Conservation (phyloP, 2,888 invertebrate species). For the Latrodectus elegans region DNA sequence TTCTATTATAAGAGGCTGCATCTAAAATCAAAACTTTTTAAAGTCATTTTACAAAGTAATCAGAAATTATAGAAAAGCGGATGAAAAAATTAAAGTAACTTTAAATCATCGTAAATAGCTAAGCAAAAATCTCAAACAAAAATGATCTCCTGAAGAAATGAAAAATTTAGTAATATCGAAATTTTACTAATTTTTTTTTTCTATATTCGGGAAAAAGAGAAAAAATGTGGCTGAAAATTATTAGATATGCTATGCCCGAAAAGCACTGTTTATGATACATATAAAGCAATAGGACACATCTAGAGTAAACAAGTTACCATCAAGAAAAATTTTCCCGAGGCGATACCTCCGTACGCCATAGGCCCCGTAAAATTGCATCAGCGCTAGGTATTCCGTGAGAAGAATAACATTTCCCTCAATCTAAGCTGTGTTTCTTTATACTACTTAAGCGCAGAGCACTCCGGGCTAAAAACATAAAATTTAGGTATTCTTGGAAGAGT, state of each 20-base stretch:
- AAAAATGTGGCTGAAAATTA: slow-evolving; percentile 38
- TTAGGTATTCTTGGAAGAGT: slow-evolving; percentile 52
- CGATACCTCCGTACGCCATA: slow-evolving; percentile 11
- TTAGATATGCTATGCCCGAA: slow-evolving; percentile 15
- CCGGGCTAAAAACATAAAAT: slow-evolving; percentile 65
- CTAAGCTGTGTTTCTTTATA: slow-evolving; percentile 62
- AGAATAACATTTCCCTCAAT: slow-evolving; percentile 61
- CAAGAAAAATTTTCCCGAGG: slow-evolving; percentile 44
- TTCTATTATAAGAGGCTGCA: no score
- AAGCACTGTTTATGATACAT: slow-evolving; percentile 55
- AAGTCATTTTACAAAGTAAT: no score
- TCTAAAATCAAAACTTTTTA: no score
- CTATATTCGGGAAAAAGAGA: not conserved
- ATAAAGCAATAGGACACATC: slow-evolving; percentile 49
- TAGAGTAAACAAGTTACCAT: slow-evolving; percentile 54
- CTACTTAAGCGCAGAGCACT: slow-evolving; percentile 51
- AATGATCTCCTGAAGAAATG: no score
- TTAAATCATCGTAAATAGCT: no score
- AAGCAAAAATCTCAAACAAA: no score
- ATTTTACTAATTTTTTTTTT: no score
- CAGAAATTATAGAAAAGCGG: no score
- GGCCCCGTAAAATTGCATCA: slow-evolving; percentile 64
- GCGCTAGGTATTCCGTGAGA: slow-evolving; percentile 51
- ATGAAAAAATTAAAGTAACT: no score
- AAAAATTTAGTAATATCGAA: no score